Evolutionary conservation across 2,113 vertebrate species (phyloP).

Genomic region (Nycticryphes semicollaris): DNA sequence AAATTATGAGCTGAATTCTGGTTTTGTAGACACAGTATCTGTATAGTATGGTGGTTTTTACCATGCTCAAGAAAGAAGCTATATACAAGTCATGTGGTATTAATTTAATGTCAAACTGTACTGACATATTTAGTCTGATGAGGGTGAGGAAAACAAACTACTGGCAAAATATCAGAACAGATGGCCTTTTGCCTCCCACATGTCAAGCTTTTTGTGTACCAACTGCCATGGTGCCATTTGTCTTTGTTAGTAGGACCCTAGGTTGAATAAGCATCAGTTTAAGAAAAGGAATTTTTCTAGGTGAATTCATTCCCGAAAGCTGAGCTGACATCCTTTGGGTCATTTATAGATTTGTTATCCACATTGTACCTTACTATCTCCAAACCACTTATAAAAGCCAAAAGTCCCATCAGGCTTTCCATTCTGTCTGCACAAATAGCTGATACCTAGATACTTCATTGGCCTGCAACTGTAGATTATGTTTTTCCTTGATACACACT

Average conservation of each 20-base stretch:
- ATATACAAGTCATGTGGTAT: background rate
- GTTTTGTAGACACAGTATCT: background rate
- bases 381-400: background rate
- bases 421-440: background rate
- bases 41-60: background rate
- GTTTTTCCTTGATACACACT: background rate
- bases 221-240: background rate
- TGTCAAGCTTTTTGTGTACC: background rate
- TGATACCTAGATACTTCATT: background rate
- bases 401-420: background rate
- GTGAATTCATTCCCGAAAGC: conserved; percentile 5
- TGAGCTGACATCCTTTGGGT: background rate
- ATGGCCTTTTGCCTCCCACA: background rate
- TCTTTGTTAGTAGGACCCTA: background rate
- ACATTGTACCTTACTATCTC: background rate
- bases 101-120: background rate
- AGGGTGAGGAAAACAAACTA: background rate
- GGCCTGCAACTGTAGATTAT: background rate
- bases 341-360: background rate
- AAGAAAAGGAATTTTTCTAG: background rate
- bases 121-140: background rate
- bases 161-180: background rate
- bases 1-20: background rate
- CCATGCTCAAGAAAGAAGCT: background rate
- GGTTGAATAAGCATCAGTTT: background rate